Base-by-base conservation (phyloP, 2,888 invertebrate genomes). In the Melanargia galathea region DNA sequence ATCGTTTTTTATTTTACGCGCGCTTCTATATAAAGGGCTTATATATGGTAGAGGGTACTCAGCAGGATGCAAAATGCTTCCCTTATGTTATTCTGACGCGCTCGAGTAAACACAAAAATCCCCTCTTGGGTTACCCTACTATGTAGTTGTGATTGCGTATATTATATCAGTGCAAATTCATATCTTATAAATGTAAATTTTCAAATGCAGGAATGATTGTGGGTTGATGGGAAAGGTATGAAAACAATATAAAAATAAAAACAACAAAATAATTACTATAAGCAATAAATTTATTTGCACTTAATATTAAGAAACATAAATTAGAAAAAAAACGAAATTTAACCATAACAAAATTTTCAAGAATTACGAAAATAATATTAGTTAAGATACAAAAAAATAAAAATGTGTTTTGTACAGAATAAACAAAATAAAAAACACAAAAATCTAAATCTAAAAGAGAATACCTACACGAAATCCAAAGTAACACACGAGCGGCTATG, bases 241-340 rank as follows among this genome's bases (percentile, higher is more conserved):
- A 26, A 24, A 51, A 57, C 61, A 74, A 67, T n/a, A n/a, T n/a
- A 71, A 71, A 75, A 78, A 75, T 73, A 75, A 77, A 80, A 81
- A 76, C 75, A 81, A 77, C 75, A 68, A 72, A 79, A 66, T 75
- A 82, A 82, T 35, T 33, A 46, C 75, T 78, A 83, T 84, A 89
- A 90, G 89, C 90, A 84, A 90, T 87, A 87, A 86, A 87, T 87
- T 87, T 90, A 87, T 89, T 90, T 92, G 90, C 84, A 81, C 82
- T 82, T 85, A 85, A 80, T 73, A 79, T 75, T 77, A 83, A 74
- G 73, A 80, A 87, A 87, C 83, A 86, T 84, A 87, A 86, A 86
- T 86, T 81, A 84, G 75, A 86, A 68, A 68, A 70, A 63, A 72
- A 89, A 90, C 87, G 80, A 90, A 92, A 92, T n/a, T n/a, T 90